Conservation (phyloP, 2,113 vertebrate species). For the Lethenteron camtschaticum region DNA sequence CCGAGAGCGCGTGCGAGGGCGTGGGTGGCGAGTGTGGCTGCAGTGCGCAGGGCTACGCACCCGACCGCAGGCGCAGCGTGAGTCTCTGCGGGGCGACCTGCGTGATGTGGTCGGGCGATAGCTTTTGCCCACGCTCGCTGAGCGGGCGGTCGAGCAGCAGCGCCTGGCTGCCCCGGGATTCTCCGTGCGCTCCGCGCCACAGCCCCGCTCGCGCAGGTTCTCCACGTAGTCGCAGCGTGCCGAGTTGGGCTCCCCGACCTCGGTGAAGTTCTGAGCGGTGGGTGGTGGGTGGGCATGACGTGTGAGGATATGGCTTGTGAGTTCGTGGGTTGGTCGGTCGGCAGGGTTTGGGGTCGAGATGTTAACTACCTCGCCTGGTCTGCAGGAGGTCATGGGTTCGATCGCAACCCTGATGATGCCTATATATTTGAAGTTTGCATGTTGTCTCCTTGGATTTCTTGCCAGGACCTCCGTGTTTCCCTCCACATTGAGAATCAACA, state of each 20-base stretch:
- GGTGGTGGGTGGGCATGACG: neutral
- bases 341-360: too few species aligned
- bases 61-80: conserved; percentile 19
- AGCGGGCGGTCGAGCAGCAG: conserved; percentile 18
- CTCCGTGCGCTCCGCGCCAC: conserved; percentile 15
- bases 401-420: too few species aligned
- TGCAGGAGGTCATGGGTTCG: too few species aligned
- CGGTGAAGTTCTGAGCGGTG: conserved; percentile 23
- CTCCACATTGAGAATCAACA: too few species aligned
- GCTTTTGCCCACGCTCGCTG: conserved; percentile 11
- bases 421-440: too few species aligned
- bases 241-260: conserved; percentile 18
- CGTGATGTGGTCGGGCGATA: conserved; percentile 14
- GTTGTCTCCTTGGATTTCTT: too few species aligned
- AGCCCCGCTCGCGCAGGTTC: conserved; percentile 22
- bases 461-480: too few species aligned
- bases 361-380: too few species aligned
- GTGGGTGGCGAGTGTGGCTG: too few species aligned
- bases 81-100: conserved; percentile 32
- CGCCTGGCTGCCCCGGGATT: conserved; percentile 12
- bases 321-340: too few species aligned
- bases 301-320: neutral
- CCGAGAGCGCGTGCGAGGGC: too few species aligned
- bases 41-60: conserved; percentile 15
- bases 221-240: conserved; percentile 21